Evolutionary conservation across 1,140 invertebrate species (phyloP).

Genomic region (Dendroctonus ponderosae): DNA sequence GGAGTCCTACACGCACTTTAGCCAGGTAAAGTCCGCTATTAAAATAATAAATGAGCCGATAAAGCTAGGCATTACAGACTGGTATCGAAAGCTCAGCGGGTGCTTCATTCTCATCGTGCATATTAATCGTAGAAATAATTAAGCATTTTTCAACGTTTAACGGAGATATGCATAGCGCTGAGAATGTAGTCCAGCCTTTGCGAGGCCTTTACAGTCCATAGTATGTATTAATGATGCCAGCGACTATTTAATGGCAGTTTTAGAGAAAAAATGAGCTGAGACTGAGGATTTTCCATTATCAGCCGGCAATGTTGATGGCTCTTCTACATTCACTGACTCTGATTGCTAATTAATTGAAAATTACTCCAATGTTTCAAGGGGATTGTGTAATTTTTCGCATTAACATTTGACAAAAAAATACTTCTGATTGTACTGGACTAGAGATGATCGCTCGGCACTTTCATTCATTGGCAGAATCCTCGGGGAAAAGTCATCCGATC

Average conservation of each 20-base stretch:
- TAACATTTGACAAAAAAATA: too few relatives aligned
- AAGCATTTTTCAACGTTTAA: slow-evolving; percentile 37
- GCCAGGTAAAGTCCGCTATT: slow-evolving; percentile 44
- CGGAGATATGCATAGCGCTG: slow-evolving; percentile 2
- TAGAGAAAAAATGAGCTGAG: too few relatives aligned
- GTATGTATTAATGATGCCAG: too few relatives aligned
- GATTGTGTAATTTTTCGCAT: too few relatives aligned
- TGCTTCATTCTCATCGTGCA: slow-evolving; percentile 43
- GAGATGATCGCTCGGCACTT: too few relatives aligned
- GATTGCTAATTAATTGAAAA: too few relatives aligned
- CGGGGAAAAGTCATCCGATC: slow-evolving; percentile 1
- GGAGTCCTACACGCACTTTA: slow-evolving; percentile 39
- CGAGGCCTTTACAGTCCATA: neutral
- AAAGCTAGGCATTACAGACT: slow-evolving; percentile 47
- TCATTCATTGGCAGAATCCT: neutral
- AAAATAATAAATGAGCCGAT: slow-evolving; percentile 48
- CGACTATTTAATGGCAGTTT: too few relatives aligned
- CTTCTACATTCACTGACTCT: too few relatives aligned
- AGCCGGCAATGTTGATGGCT: too few relatives aligned
- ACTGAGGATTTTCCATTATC: too few relatives aligned
- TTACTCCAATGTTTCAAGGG: too few relatives aligned
- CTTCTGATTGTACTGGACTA: neutral
- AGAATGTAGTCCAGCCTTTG: slow-evolving; percentile 2
- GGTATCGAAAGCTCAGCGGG: slow-evolving; percentile 46
- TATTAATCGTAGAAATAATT: slow-evolving; percentile 47